Base-by-base conservation (phyloP, 2,888 invertebrate genomes). In the Caenorhabditis zanzibari region DNA sequence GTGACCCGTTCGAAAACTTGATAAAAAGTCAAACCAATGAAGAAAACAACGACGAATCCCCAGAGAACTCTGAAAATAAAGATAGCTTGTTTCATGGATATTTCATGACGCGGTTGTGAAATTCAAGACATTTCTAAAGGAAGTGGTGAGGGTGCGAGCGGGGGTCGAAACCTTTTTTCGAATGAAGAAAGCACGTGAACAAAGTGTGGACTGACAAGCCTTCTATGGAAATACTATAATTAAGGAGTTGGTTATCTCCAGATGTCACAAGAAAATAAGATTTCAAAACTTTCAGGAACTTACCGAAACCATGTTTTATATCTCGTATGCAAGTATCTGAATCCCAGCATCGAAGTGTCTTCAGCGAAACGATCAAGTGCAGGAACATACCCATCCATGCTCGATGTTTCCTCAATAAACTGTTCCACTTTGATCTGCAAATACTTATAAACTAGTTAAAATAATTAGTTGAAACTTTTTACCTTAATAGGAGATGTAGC, bases 231-330 rank as follows among this genome's bases (percentile, higher is more conserved):
- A 47, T 1, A 19, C 19, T 2, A 19, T 19, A 6, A n/a, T n/a
- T n/a, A n/a, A 5, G 2, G 16, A 1, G n/a, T 14, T 16, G 1
- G 5, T 14, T 44, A 44, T 10, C 14, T n/a, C 47, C n/a, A 47
- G 19, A 47, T 19, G 19, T n/a, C 6, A 19, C 5, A 1, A 10
- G 2, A 12, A 6, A 38, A 12, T 12, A 12, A 12, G 10, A 38
- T 38, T 38, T 38, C 32, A 6, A 32, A 6, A 32, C 32, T 6
- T 6, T 32, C 7, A 32, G 4, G 49, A 52, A 59, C 75, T 28
- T 19, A 86, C 88, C 89, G 68, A 79, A 90, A 90, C 88, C 89
- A 90, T n/a, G 82, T 86, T 59, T 90, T 90, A 68, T 90, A 90
- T 47, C 88, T 75, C 1, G 87, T 81, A 68, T 90, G 90, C 7